These are phyloP conservation scores for Sphaerophoria rueppellii DNA, from an alignment of 2,888 invertebrate genomes.

Conservation along the genomic window DNA sequence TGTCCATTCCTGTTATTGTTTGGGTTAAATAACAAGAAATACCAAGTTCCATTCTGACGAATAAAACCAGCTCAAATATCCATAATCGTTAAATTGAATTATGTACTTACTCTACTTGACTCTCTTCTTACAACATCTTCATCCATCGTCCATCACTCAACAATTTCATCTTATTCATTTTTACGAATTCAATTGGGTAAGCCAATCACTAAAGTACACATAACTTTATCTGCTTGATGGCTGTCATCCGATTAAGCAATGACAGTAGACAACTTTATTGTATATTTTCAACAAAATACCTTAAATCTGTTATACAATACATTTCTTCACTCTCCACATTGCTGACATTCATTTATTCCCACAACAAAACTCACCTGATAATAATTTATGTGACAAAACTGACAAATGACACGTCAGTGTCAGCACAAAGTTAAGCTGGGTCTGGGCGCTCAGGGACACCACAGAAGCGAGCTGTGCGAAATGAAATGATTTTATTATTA, in stretches of 20 bases:
- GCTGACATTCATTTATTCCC: neutral
- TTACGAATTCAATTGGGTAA: conserved; percentile 6
- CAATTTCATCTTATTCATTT: conserved; percentile 14
- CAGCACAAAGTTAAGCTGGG: neutral
- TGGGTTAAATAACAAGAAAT: neutral
- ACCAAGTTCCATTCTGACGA: neutral
- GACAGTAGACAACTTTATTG: conserved; percentile 1
- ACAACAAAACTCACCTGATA: neutral
- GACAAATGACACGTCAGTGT: conserved; percentile 16
- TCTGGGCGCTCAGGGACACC: too few species aligned
- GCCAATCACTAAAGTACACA: neutral
- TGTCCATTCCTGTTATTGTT: neutral
- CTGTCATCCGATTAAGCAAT: conserved; percentile 16
- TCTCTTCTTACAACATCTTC: conserved; percentile 1
- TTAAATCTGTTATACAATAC: neutral
- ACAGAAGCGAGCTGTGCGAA: neutral
- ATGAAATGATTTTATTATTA: neutral
- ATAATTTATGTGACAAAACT: conserved; percentile 8
- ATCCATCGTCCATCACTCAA: conserved; percentile 1
- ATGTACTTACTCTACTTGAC: neutral
- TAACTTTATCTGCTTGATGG: neutral
- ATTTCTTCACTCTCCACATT: conserved; percentile 1
- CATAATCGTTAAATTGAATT: conserved; percentile 1
- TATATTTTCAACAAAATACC: neutral
- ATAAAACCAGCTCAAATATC: neutral